phyloP scores from a whole-genome alignment of 2,113 vertebrate species.

The Electrona antarctica region DNA sequence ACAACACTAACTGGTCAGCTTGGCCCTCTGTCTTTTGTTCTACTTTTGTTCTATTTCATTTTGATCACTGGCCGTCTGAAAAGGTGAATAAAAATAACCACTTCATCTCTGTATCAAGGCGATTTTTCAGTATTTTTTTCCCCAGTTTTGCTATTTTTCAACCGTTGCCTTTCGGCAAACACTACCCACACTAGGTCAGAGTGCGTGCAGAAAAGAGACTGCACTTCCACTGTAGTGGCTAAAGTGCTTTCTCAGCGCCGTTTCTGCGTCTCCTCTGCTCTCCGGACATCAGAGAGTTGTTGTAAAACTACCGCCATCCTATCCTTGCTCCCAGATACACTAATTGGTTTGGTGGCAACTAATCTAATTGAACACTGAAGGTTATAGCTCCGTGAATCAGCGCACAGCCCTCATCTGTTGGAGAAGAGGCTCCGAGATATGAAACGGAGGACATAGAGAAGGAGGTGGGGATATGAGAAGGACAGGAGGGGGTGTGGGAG shows the following conservation, averaged over 20 bases:
- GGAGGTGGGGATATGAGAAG: not conserved
- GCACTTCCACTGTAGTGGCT: conserved; percentile 34
- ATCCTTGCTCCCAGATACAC: conserved; percentile 23
- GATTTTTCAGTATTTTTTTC: not conserved
- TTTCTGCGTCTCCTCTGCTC: conserved; percentile 8
- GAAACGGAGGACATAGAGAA: not conserved
- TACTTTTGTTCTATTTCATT: no score
- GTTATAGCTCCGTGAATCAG: conserved; percentile 45
- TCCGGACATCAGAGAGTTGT: conserved; percentile 24
- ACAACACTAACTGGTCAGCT: no score
- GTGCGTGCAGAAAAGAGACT: not conserved
- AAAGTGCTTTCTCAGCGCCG: conserved; percentile 43
- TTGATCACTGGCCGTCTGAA: no score
- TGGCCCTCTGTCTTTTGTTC: no score
- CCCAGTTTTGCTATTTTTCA: not conserved
- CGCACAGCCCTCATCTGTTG: conserved; percentile 22
- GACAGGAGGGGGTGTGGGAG: not conserved
- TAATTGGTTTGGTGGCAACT: conserved; percentile 44
- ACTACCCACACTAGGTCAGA: no score
- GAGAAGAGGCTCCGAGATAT: conserved; percentile 19
- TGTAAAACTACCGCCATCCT: conserved; percentile 23
- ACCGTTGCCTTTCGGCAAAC: no score
- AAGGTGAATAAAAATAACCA: no score
- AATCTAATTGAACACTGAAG: conserved; percentile 53
- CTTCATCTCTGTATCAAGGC: no score